Evolutionary conservation across 2,797 vertebrate species (phyloP), one percentile per base, ranked within the genome.

Genomic region (Sebastes trivittatus): DNA sequence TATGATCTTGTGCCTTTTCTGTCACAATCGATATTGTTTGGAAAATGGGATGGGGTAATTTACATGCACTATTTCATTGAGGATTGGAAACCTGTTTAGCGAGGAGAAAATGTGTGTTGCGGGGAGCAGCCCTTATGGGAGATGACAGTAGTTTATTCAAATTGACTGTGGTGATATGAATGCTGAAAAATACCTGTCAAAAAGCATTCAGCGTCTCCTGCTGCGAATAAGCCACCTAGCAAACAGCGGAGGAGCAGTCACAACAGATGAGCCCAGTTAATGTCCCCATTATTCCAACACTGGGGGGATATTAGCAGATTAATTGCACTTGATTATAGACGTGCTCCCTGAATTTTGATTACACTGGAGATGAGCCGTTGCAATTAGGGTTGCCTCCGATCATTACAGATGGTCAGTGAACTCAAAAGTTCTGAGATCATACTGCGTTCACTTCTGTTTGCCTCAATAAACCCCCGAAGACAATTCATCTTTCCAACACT

Each of bases 121-220:
- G 29, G 86, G 88, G 88, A 87, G 89, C 88, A 73, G 84, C 83
- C 80, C 92, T 95, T 94, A 94, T 94, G 93, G 93, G 91, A 95
- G 88, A 94, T 93, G 95, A 95, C 95, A 94, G 95, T 86, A 85
- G 90, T 94, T 95, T 95, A 95, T 96, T 95, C 90, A 93, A 95
- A 95, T 94, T 93, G 94, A 94, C 95, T 95, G 92, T 89, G 87
- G 84, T 83, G 91, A 92, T 94, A 91, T 92, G 90, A 94, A 92
- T 82, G 79, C 88, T 84, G 92, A 94, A 90, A 94, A 95, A 94
- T 93, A 93, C 86, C 93, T 95, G 94, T 95, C 94, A 94, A 56
- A 91, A 90, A 87, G 81, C 87, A 90, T 95, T 91, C 70, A 9
- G 72, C 27, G 10, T 81, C 80, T 82, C 83, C 85, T 36, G 83